Evolutionary conservation across 2,113 vertebrate genomes (phyloP), one percentile per base, ranked within the genome.

Genomic region (Mugil cephalus): DNA sequence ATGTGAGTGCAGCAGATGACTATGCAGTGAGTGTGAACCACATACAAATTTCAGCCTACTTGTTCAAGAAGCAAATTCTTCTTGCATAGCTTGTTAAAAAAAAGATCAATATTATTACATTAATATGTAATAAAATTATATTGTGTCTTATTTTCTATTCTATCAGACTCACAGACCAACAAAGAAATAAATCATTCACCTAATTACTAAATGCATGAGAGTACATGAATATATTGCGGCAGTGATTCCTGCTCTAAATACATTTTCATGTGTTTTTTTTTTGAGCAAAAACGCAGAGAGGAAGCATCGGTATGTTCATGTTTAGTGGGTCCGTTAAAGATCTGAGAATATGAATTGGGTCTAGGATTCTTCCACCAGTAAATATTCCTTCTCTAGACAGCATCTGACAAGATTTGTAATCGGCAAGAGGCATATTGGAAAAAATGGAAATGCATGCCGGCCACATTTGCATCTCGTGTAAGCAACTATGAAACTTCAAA

Each of bases 141-240:
- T 75, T 51, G 13, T 73, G 69, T 55, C 71, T 69, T 65, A 53
- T 72, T 87, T 69, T 71, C 72, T 69, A 56, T 80, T 76, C 24
- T 64, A 88, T 35, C 46, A 50, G 47, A 48, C 66, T 70, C 46
- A 64, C 14, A 69, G 75, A 56, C 51, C 48, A 71, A 82, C 84
- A 69, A 51, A 81, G 80, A 83, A 72, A 51, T 45, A 81, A 53
- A 81, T 80, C 9, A 66, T 74, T 64, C 58, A 74, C 74, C 68
- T 84, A 76, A 78, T 82, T 67, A 77, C 55, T 67, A 36, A 66
- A 70, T 73, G 74, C 78, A 88, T 83, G 75, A 40, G 14, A 11
- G 7, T 43, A 35, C 40, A 56, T 68, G 21, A 17, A 46, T 56
- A 56, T 82, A 55, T 19, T 59, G 5, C 46, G 9, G 34, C 14